Evolutionary conservation across 2,797 vertebrate species (phyloP).

Genomic region (Loris lydekkerianus): DNA sequence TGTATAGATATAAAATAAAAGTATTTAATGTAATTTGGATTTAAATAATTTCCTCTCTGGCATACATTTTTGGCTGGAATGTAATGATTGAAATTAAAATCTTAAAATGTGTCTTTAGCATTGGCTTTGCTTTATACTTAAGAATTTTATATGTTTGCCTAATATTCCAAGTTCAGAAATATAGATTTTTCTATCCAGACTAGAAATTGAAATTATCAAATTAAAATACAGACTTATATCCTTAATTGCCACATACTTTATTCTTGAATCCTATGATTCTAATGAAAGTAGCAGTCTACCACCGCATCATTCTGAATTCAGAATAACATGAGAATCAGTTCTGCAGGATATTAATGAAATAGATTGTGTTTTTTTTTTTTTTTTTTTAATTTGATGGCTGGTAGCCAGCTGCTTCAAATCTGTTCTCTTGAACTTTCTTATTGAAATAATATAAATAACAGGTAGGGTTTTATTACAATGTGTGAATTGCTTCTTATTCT

Average conservation of each 20-base stretch:
- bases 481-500: background rate
- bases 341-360: background rate
- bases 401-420: background rate
- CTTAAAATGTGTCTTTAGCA: background rate
- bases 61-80: background rate
- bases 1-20: background rate
- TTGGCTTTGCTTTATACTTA: background rate
- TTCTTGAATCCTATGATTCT: background rate
- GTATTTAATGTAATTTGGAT: background rate
- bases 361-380: background rate
- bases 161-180: constrained; percentile 14
- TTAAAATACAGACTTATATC: background rate
- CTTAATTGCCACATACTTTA: background rate
- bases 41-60: constrained; percentile 26
- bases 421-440: background rate
- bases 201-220: background rate
- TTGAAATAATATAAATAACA: background rate
- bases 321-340: background rate
- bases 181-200: background rate
- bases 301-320: background rate
- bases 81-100: background rate
- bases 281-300: background rate
- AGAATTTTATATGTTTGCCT: constrained; percentile 16
- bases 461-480: background rate
- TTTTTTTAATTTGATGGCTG: background rate